These are phyloP conservation scores for Taxidea taxus DNA, from an alignment of 2,113 vertebrate genomes.

Conservation along the genomic window DNA sequence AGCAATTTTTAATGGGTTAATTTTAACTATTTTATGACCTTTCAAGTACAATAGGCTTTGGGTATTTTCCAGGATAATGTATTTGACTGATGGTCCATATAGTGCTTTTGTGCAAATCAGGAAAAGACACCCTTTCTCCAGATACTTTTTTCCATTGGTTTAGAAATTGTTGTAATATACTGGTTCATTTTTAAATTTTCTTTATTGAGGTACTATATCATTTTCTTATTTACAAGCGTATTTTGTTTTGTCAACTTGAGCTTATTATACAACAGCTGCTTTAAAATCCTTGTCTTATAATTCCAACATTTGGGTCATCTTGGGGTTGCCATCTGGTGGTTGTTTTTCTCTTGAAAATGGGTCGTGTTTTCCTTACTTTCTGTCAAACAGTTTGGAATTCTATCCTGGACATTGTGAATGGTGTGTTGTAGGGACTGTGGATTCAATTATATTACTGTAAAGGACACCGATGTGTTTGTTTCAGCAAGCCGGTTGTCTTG, in stretches of 20 bases:
- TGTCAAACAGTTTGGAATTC: background rate
- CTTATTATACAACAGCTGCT: background rate
- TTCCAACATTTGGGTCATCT: background rate
- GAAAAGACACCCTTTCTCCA: background rate
- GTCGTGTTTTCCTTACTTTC: background rate
- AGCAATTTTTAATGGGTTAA: background rate
- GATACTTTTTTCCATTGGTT: background rate
- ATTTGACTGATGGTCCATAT: background rate
- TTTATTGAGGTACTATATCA: background rate
- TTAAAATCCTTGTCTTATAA: background rate
- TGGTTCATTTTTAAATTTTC: background rate
- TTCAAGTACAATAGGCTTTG: background rate
- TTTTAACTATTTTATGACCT: slow-evolving; percentile 35
- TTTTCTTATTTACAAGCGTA: background rate
- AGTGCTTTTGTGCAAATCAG: background rate
- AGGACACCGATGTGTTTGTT: background rate
- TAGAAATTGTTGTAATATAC: background rate
- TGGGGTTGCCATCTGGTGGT: background rate
- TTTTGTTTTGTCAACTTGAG: background rate
- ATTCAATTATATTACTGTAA: background rate
- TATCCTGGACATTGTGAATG: background rate
- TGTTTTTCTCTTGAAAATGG: slow-evolving; percentile 17
- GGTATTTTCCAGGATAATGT: background rate
- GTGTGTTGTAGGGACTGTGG: background rate
- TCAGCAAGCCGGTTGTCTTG: background rate